Evolutionary conservation across 2,888 invertebrate species (phyloP), one percentile per base, ranked within the genome.

Genomic region (Microchrysa polita): DNA sequence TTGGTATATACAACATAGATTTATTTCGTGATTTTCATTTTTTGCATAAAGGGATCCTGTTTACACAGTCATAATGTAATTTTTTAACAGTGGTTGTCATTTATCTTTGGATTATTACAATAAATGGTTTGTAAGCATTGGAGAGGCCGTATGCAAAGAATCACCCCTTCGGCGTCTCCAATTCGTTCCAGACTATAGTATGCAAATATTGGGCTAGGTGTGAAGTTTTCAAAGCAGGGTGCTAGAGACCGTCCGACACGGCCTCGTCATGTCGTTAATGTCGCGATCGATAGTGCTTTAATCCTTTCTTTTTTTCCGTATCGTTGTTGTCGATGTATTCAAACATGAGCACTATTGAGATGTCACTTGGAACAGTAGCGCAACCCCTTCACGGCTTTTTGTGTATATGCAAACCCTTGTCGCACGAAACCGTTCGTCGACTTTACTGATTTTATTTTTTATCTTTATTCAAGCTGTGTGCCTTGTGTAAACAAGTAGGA

Each of bases 151-250:
- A 48, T 55, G 27, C 27, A 7, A 7, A 34, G 27, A 34, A 34
- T 69, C 55, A 69, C 69, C 69, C 69, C 40, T 69, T 69, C 22
- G 5, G 18, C 42, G 12, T 20, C 53, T 44, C 40, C 5, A 42
- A 67, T 74, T 72, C 72, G 74, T 74, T 74, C 60, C 55, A 44
- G 34, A 16, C n/a, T 74, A 53, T 74, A 34, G 53, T 55, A 74
- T 74, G 74, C 74, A 74, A 74, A 74, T 74, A 74, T 74, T 74
- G 67, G 27, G 52, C 60, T 67, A 74, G 74, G 74, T 74, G 74
- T 74, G 74, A 74, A 69, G 18, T 53, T 71, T 59, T 20, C 34
- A 44, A 40, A 20, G 34, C 22, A 5, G 18, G n/a, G 16, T 40
- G 12, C 16, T 2, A 40, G n/a, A 1, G 44, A 20, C 18, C 2